These are phyloP conservation scores for Gari tellinella DNA, from an alignment of 2,888 invertebrate genomes.

Conservation along the genomic window DNA sequence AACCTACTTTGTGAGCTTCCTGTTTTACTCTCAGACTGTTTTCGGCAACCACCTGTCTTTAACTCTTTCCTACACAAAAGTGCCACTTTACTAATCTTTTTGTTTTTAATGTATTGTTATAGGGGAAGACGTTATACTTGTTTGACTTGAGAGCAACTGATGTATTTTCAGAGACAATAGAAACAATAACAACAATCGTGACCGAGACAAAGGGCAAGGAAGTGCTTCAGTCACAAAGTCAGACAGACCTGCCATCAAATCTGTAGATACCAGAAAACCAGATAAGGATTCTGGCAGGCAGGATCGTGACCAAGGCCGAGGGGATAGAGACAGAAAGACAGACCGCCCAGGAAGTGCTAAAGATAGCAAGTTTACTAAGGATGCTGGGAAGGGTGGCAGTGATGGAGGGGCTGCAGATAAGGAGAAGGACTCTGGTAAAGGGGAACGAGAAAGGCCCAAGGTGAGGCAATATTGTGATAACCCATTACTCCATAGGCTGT, in stretches of 20 bases:
- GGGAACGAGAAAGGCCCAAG: slow-evolving; percentile 42
- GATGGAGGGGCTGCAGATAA: slow-evolving; percentile 32
- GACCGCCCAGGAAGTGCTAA: slow-evolving; percentile 1
- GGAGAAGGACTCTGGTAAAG: slow-evolving; percentile 23
- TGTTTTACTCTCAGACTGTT: too few relatives aligned
- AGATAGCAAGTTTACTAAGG: slow-evolving; percentile 7
- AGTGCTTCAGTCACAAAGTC: slow-evolving; percentile 13
- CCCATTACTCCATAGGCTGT: too few relatives aligned
- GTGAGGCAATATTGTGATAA: slow-evolving; percentile 17
- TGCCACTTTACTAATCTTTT: too few relatives aligned
- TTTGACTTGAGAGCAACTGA: too few relatives aligned
- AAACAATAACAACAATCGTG: slow-evolving; percentile 30
- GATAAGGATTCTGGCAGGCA: slow-evolving; percentile 19
- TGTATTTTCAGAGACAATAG: background rate
- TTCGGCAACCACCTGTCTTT: too few relatives aligned
- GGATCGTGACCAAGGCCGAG: background rate
- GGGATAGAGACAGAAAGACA: background rate
- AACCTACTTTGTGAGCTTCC: too few relatives aligned
- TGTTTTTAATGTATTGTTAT: too few relatives aligned
- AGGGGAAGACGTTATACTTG: too few relatives aligned
- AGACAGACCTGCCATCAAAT: slow-evolving; percentile 19
- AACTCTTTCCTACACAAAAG: too few relatives aligned
- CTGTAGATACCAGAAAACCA: slow-evolving; percentile 9
- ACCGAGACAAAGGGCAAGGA: slow-evolving; percentile 10
- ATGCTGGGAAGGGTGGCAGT: slow-evolving; percentile 15